Base-by-base conservation (phyloP, 1,140 invertebrate species). In the Drosophila ercepeae region DNA sequence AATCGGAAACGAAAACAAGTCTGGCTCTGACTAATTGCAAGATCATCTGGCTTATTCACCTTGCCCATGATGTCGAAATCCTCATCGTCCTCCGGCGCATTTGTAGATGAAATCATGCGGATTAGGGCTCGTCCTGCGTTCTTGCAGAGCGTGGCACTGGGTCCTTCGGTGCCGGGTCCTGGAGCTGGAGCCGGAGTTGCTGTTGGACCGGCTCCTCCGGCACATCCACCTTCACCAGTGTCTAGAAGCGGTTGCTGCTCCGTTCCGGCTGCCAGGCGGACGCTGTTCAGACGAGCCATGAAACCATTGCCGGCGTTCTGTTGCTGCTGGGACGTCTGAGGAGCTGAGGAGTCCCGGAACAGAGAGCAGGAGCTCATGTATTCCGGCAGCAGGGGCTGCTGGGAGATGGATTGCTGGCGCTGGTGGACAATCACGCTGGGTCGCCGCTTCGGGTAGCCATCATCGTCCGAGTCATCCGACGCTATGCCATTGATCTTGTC, bases 21-120 rank as follows among this genome's bases (percentile, higher is more conserved):
- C 16, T 7, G 13, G 13, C 36, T 39, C 36, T 39, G 13, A 39
- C 36, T 16, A 42, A 42, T 42, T 18, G 25, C 5, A 27, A 6
- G 49, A 34, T 16, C 14, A 36, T 36, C 25, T 42, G 34, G 18
- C 49, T 34, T 46, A 59, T 57, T 90, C 81, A 90, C 89, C 89
- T 90, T 90, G 65, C 89, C 89, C 89, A 90, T 79, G 29, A 90
- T 76, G 67, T 90, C 89, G 53, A 83, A 90, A 32, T 86, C 84
- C 68, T 89, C 84, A 2, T 86, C 89, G 21, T 82, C 89, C n/a
- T 78, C 78, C 19, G 69, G 75, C 6, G 41, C 55, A 6, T 70
- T 70, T 11, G 60, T 74, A 4, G 82, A 70, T 36, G 89, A 90
- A 45, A 90, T 84, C 89, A 90, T 90, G 53, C 89, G 89, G 46